Evolutionary conservation across 2,888 invertebrate genomes (phyloP).

Genomic region (Amitus sp.): DNA sequence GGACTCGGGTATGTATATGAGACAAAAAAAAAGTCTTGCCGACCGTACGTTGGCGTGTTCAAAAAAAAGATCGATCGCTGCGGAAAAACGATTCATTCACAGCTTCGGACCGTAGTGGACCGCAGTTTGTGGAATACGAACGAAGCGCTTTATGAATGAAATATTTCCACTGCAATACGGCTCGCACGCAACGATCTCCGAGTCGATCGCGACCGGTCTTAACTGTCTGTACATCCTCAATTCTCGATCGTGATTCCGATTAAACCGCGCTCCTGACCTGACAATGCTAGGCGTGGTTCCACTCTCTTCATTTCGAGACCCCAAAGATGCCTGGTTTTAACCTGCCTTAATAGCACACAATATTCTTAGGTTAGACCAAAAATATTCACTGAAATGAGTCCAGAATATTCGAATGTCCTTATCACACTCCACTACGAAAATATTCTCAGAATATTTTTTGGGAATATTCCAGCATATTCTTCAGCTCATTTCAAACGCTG

Average conservation of each 20-base stretch:
- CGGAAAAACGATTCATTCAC: slow-evolving; percentile 44
- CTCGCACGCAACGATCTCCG: slow-evolving; percentile 55
- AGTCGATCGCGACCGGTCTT: slow-evolving; percentile 47
- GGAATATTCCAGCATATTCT: too few species aligned
- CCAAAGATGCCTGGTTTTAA: not conserved
- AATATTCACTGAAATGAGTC: too few species aligned
- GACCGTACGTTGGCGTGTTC: too few species aligned
- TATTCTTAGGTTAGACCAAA: too few species aligned
- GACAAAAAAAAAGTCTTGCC: not conserved
- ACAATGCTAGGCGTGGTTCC: not conserved
- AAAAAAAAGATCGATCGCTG: slow-evolving; percentile 33
- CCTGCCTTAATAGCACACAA: too few species aligned
- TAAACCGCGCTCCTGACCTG: slow-evolving; percentile 6
- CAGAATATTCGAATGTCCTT: too few species aligned
- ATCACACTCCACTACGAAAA: too few species aligned
- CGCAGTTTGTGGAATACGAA: slow-evolving; percentile 51
- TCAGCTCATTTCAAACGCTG: too few species aligned
- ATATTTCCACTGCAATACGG: slow-evolving; percentile 62
- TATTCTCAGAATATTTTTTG: too few species aligned
- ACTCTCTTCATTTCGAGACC: not conserved
- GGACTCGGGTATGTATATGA: too few species aligned
- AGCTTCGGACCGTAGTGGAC: slow-evolving; percentile 36
- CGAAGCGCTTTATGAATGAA: slow-evolving; percentile 62
- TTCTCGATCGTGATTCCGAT: slow-evolving; percentile 19
- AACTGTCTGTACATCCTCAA: slow-evolving; percentile 8